Percentiles rank a stretch among this genome's conserved stretches.
Evolutionary conservation across 2,113 vertebrate genomes (phyloP).

Genomic region (Tamias sibiricus): DNA sequence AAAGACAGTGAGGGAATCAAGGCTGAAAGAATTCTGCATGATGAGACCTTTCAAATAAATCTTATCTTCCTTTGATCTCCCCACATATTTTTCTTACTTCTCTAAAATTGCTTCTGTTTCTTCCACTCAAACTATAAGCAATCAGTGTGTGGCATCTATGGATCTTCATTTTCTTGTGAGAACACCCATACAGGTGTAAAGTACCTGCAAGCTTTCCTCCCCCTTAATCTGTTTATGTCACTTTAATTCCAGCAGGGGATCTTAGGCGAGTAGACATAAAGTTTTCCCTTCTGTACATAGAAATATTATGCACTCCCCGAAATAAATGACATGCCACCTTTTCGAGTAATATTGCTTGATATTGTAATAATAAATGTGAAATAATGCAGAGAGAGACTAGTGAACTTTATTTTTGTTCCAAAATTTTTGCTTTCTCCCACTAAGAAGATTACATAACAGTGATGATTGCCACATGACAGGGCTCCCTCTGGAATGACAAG

Average conservation of each 20-base stretch:
- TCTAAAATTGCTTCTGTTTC: not conserved
- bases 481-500: not conserved
- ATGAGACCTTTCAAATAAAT: not conserved
- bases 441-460: not conserved
- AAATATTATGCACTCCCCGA: not conserved
- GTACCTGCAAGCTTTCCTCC: not conserved
- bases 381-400: not conserved
- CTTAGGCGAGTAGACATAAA: not conserved
- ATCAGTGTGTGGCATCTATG: not conserved
- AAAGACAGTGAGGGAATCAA: not conserved
- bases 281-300: not conserved
- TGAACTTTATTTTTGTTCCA: not conserved
- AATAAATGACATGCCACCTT: not conserved
- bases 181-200: not conserved
- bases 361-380: not conserved
- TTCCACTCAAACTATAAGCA: not conserved
- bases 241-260: not conserved
- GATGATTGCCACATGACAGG: not conserved
- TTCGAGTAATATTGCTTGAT: not conserved
- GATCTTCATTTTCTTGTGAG: not conserved
- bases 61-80: not conserved
- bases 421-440: not conserved
- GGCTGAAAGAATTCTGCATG: not conserved
- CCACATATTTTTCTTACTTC: not conserved
- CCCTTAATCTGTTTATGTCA: not conserved